Percentiles rank a stretch among this genome's conserved stretches.
These are phyloP conservation scores for Dissostichus mawsoni DNA, from an alignment of 2,113 vertebrate species.

Conservation along the genomic window DNA sequence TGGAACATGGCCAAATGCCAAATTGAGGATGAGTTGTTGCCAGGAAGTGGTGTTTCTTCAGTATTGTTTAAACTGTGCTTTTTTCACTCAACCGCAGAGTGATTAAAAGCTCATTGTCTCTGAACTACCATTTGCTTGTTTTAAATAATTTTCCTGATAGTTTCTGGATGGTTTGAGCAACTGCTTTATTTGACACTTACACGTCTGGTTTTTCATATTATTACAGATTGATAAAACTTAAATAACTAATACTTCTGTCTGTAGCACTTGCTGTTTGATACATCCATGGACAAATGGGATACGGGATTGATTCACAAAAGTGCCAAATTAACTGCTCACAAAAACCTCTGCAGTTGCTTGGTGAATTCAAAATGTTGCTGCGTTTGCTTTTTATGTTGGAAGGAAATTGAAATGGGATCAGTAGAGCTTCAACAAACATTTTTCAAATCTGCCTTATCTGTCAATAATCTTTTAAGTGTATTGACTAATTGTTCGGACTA, in stretches of 20 bases:
- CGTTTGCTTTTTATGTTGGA: no score
- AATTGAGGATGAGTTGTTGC: constrained; percentile 28
- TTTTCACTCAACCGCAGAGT: constrained; percentile 27
- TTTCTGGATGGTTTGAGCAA: background rate
- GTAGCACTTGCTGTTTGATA: background rate
- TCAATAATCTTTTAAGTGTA: no score
- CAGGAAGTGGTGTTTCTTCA: constrained; percentile 22
- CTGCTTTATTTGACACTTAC: background rate
- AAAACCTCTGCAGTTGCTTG: no score
- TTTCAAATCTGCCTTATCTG: no score
- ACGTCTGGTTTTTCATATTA: background rate
- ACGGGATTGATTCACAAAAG: no score
- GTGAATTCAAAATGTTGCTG: no score
- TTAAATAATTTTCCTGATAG: background rate
- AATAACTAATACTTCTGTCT: background rate
- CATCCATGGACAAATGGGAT: no score
- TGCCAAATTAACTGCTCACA: no score
- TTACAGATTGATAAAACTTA: constrained; percentile 4
- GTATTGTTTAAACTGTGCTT: constrained; percentile 16
- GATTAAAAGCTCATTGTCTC: constrained; percentile 40
- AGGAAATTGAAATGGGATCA: no score
- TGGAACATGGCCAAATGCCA: constrained; percentile 38
- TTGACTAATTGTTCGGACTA: no score
- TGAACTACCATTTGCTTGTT: constrained; percentile 19
- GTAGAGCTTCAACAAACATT: no score